Base-by-base conservation (phyloP, 1,140 invertebrate species). In the Pectinophora gossypiella region DNA sequence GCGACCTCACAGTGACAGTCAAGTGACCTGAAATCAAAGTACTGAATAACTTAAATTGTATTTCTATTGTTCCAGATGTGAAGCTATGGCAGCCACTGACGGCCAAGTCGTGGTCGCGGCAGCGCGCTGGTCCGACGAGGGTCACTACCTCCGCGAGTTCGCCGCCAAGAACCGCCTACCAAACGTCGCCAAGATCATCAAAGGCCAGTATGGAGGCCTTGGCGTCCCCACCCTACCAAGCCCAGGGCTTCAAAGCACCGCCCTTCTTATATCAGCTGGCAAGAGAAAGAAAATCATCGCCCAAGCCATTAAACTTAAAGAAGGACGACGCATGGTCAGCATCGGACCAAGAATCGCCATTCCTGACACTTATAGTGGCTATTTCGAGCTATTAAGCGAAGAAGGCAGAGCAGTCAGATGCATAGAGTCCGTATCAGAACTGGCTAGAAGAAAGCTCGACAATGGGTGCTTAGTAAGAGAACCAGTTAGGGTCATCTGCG, bases 331-430 rank as follows among this genome's bases (percentile, higher is more conserved):
- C 57, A 91, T 93, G 62, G 94, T 94, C 18, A 94, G 92, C 53
- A 91, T 95, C 0, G 95, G 96, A 7, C 94, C 95, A 0, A 91
- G 95, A 66, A 88, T 98, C 35, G 92, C 95, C 40, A 97, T 98
- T 46, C 97, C 97, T 0, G 93, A 97, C 53, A 92, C 93, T 5
- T 98, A 97, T 79, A 90, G 93, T 56, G 97, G 97, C 4, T 98
- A 95, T 87, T 98, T 98, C 79, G 97, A 98, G 87, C 91, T 98
- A 22, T 88, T 98, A 19, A 97, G 95, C 74, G 96, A 98, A 85
- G 96, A 98, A 75, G 97, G 96, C 0, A 90, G 95, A 61, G 94
- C 95, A 12, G 95, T 96, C 1, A 90, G 95, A 45, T 96, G 96
- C 61, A 96, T 98, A 64, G 95, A 97, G 73, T 95, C 92, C 54